Conservation (phyloP, 2,113 vertebrate species). For the Arothron firmamentum region DNA sequence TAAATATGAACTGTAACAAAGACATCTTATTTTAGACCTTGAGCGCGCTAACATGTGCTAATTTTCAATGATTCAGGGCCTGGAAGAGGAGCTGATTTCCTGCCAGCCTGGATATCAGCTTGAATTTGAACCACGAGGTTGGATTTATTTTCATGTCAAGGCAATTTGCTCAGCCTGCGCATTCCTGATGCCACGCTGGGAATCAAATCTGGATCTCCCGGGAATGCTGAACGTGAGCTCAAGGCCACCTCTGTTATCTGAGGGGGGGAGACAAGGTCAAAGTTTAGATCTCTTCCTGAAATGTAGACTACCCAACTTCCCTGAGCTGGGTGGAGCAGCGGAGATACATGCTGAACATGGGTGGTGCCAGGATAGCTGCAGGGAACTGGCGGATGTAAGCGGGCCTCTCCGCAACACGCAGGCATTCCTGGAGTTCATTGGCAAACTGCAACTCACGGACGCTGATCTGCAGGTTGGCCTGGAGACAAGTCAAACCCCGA, state of each 20-base stretch:
- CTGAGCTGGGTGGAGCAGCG: slow-evolving; percentile 21
- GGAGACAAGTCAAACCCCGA: slow-evolving; percentile 29
- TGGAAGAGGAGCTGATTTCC: no score
- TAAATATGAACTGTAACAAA: no score
- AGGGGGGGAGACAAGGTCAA: not conserved
- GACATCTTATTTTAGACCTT: no score
- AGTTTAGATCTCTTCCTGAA: slow-evolving; percentile 14
- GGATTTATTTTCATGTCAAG: slow-evolving; percentile 36
- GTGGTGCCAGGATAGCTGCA: slow-evolving; percentile 26
- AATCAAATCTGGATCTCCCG: slow-evolving; percentile 24
- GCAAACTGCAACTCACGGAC: slow-evolving; percentile 38
- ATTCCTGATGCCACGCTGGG: slow-evolving; percentile 38
- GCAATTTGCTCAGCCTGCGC: slow-evolving; percentile 28
- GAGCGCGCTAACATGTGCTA: no score
- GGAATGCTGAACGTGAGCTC: slow-evolving; percentile 1
- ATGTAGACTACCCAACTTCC: no score
- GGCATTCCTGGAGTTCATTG: slow-evolving; percentile 53
- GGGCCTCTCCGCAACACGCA: slow-evolving; percentile 37
- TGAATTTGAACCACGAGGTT: no score
- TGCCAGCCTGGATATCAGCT: no score
- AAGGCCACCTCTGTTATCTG: no score
- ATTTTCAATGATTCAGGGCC: no score
- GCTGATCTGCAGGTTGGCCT: slow-evolving; percentile 33
- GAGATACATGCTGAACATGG: slow-evolving; percentile 20
- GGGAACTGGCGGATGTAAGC: slow-evolving; percentile 27